Conservation (phyloP, 2,888 invertebrate genomes). For the Pyrrhosoma nymphula region DNA sequence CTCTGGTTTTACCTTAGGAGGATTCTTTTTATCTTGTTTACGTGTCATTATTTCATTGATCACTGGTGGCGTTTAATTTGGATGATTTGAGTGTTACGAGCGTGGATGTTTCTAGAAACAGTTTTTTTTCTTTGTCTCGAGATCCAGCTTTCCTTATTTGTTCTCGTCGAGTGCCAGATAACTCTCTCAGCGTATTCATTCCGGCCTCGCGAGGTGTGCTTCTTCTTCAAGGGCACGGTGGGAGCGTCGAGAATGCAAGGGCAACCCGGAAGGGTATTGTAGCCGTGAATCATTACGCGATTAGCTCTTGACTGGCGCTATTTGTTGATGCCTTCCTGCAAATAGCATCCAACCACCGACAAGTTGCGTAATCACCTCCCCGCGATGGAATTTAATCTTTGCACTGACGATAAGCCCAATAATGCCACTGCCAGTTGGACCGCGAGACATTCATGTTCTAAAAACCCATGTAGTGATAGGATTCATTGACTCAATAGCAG, state of each 20-base stretch:
- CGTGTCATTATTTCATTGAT: not conserved
- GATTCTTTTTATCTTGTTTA: not conserved
- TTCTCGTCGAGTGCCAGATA: not conserved
- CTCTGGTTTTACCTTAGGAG: too few species aligned
- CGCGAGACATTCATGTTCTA: not conserved
- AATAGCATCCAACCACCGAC: too few species aligned
- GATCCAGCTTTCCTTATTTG: not conserved
- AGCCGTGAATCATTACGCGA: not conserved
- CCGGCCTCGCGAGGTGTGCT: not conserved
- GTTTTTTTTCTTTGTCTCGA: not conserved
- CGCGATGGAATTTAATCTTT: too few species aligned
- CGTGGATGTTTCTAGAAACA: not conserved
- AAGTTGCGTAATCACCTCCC: too few species aligned
- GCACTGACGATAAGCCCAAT: too few species aligned
- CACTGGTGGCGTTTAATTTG: not conserved
- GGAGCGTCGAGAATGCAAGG: not conserved
- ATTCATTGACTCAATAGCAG: too few species aligned
- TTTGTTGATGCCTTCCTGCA: not conserved
- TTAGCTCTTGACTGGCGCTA: not conserved
- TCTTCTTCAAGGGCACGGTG: not conserved
- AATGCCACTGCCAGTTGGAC: too few species aligned
- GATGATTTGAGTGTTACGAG: not conserved
- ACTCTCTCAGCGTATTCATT: not conserved
- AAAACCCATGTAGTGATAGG: not conserved
- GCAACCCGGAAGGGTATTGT: not conserved